Base-by-base conservation (phyloP, 1,140 invertebrate genomes). In the Akabosia matsudoensis region DNA sequence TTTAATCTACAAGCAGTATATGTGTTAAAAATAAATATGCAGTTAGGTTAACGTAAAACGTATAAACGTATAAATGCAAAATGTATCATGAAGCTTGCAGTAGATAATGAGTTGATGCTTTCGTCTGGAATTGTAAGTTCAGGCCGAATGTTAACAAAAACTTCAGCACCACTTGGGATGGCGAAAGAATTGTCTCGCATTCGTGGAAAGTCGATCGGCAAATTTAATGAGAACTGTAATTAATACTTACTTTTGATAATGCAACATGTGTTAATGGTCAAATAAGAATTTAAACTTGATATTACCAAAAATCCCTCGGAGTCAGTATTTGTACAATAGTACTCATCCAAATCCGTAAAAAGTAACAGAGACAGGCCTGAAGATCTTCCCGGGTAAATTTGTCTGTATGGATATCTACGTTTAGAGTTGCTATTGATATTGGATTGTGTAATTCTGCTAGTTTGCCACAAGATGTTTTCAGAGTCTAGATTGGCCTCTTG, bases 301-400 rank as follows among this genome's bases (percentile, higher is more conserved):
- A 64, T 61, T 84, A 92, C 91, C 87, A 93, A 92, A 80, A 93
- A 93, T 18, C 92, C 92, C 31, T 88, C 86, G 77, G 91, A 91
- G 80, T 89, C 89, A 0, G 91, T 91, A 18, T 91, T 91, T 33
- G 91, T 91, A 81, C 92, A 93, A 83, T 90, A 92, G 82, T 93
- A 93, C 82, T 92, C 90, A 0, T 88, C 85, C 0, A 90, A 78
- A 56, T 91, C 88, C 4, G 90, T 90, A 83, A 93, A 26, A 13
- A 78, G 28, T 10, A 78, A 28, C 70, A 78, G 28, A 18, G 77
- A 78, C 0, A 78, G 52, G 1, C 77, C 77, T 28, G 51, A 75
- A 22, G 77, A 73, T 37, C 70, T 72, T 24, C 77, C 77, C 16
- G 70, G 16, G 24, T 37, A 28, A 70, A 22, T 54, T 30, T 73